Conservation (phyloP, 92 coral and sea anemone genomes). For the Heteractis magnifica region DNA sequence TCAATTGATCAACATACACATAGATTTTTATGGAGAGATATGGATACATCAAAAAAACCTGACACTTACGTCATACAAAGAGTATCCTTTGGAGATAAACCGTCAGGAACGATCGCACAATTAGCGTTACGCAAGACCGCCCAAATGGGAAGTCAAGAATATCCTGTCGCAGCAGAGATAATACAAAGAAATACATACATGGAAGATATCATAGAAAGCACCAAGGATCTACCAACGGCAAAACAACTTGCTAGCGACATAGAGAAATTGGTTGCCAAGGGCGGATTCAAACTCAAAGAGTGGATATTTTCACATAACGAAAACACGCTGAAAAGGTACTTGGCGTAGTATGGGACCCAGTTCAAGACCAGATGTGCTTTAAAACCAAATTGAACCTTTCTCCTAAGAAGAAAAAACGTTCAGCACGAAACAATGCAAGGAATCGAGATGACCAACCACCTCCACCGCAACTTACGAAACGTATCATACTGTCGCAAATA, state of each 20-base stretch:
- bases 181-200: constrained; percentile 31
- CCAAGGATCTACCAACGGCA: background rate
- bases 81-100: constrained; percentile 59
- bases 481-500: background rate
- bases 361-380: constrained; percentile 12
- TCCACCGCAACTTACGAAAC: background rate
- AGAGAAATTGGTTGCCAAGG: constrained; percentile 28
- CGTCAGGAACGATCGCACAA: constrained; percentile 48
- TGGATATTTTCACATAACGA: constrained; percentile 40
- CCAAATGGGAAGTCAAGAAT: constrained; percentile 5
- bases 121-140: constrained; percentile 52
- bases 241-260: constrained; percentile 24
- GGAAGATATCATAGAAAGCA: constrained; percentile 29
- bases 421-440: background rate
- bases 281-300: constrained; percentile 48
- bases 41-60: constrained; percentile 30
- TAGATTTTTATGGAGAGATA: constrained; percentile 56
- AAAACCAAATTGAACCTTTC: constrained; percentile 19
- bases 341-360: constrained; percentile 25
- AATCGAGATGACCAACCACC: no score
- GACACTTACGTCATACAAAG: constrained; percentile 44
- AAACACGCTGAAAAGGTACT: constrained; percentile 18
- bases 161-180: constrained; percentile 29
- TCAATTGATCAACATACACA: constrained; percentile 46
- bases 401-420: constrained; percentile 18